Evolutionary conservation across 1,140 invertebrate genomes (phyloP), one percentile per base, ranked within the genome.

Genomic region (Triops longicaudatus): DNA sequence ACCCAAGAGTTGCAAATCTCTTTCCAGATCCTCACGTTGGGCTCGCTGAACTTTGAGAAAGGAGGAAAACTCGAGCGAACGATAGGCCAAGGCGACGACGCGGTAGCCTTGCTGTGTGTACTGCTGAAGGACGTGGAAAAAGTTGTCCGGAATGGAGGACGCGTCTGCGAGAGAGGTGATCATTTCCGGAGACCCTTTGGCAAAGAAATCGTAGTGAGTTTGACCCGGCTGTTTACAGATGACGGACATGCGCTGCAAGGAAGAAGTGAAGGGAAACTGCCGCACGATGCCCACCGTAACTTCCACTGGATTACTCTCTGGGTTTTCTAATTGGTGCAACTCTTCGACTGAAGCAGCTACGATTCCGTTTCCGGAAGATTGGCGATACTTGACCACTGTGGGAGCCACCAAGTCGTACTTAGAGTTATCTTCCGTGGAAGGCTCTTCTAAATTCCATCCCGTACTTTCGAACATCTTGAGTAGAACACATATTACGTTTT

Each of bases 161-260:
- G 14, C 14, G 74, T 73, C 74, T 72, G 89, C 91, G 1, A 92
- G 84, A 72, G 87, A 87, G 2, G 85, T 82, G 71, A 97, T 91
- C 87, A 94, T 95, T 85, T 98, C 95, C 0, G 95, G 95, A 28
- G 95, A 93, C 10, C 95, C 95, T 85, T 98, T 97, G 73, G 91
- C 91, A 82, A 92, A 97, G 7, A 95, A 87, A 79, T 92, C 89
- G 87, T 95, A 95, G 81, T 92, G 88, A 43, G 88, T 86, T n/a
- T 88, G 90, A 37, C 87, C 91, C 1, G 96, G 85, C 3, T 88
- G 89, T 78, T 92, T 87, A 6, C 92, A 92, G 73, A 98, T 93
- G 1, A 97, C 95, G 81, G 92, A 93, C 95, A 97, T 97, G 72
- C 94, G 87, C 83, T 96, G 94, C 37, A 95, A 86, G 43, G 87